Base-by-base conservation (phyloP, 37 sponge, comb jelly and placozoan genomes). In the Tethya wilhelma region DNA sequence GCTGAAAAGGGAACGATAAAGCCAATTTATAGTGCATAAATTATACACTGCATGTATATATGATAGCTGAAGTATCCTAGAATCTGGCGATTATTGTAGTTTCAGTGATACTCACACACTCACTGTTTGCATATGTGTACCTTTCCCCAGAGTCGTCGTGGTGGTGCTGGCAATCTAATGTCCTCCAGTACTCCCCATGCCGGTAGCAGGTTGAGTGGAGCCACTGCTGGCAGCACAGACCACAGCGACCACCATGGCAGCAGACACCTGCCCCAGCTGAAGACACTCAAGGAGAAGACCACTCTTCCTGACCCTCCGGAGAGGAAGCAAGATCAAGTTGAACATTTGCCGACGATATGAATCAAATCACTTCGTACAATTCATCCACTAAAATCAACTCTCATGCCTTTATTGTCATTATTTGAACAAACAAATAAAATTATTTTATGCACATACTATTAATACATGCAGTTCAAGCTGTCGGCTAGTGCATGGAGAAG, bases 191-290 rank as follows among this genome's bases (percentile, higher is more conserved):
- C 25, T 36, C 42, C 59, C 2, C 75, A 58, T 25, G 4, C 75
- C 22, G 38, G 66, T 19, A n/a, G 25, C 28, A 5, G 25, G 66
- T 34, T 60, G 12, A 38, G 19, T 1, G 60, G 9, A 43, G 6
- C 59, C 12, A 38, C 20, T 37, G 60, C n/a, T n/a, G n/a, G n/a
- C 53, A 9, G 14, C 9, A 14, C 53, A 19, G 53, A 49, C 53
- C 14, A 14, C 9, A 9, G 14, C 64, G n/a, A n/a, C n/a, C n/a
- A n/a, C n/a, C n/a, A n/a, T n/a, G n/a, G 74, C 44, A 55, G 29
- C 33, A 79, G 75, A n/a, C 81, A 75, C 70, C 69, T 87, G 20
- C 87, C 87, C 36, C 87, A 87, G 36, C 87, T 87, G 38, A 87
- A 46, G 29, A 30, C 39, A 14, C 40, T 69, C 14, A 60, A 77